Evolutionary conservation across 2,888 invertebrate genomes (phyloP).

Genomic region (Oscheius myriophilus): DNA sequence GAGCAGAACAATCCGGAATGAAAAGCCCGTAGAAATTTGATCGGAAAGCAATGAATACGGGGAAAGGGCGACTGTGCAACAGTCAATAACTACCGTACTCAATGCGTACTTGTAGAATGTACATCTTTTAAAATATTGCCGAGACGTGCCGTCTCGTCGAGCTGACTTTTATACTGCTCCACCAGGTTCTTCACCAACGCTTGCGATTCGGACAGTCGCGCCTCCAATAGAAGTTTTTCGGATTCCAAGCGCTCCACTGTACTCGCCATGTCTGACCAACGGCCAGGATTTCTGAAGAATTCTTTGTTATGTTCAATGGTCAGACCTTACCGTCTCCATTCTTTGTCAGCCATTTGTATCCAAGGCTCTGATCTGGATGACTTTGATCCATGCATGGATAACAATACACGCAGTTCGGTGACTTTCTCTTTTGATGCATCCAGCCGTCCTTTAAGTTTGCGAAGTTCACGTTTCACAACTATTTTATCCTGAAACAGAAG

Average conservation of each 20-base stretch:
- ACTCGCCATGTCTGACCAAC: slow-evolving; percentile 37
- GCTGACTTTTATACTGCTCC: slow-evolving; percentile 38
- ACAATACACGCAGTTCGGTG: slow-evolving; percentile 34
- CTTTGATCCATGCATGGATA: slow-evolving; percentile 26
- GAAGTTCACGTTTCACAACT: slow-evolving; percentile 34
- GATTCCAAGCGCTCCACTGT: slow-evolving; percentile 37
- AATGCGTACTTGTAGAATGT: slow-evolving; percentile 13
- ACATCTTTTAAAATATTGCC: slow-evolving; percentile 25
- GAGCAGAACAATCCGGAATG: slow-evolving; percentile 26
- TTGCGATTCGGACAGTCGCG: slow-evolving; percentile 37
- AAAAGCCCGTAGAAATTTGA: slow-evolving; percentile 28
- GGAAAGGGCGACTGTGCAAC: slow-evolving; percentile 6
- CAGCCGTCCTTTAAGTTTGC: slow-evolving; percentile 38
- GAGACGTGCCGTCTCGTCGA: slow-evolving; percentile 31
- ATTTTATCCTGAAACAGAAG: slow-evolving; percentile 36
- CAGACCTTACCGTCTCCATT: slow-evolving; percentile 15
- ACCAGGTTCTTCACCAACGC: slow-evolving; percentile 38
- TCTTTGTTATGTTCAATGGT: not conserved
- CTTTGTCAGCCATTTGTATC: slow-evolving; percentile 9
- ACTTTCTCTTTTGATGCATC: slow-evolving; percentile 42
- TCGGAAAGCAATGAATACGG: not conserved
- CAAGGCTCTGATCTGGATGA: slow-evolving; percentile 16
- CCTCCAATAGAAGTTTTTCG: slow-evolving; percentile 40
- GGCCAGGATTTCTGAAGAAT: slow-evolving; percentile 19
- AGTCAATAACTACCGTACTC: slow-evolving; percentile 1